Conservation (phyloP, 2,797 vertebrate species). For the Schizothorax lantsangensis region DNA sequence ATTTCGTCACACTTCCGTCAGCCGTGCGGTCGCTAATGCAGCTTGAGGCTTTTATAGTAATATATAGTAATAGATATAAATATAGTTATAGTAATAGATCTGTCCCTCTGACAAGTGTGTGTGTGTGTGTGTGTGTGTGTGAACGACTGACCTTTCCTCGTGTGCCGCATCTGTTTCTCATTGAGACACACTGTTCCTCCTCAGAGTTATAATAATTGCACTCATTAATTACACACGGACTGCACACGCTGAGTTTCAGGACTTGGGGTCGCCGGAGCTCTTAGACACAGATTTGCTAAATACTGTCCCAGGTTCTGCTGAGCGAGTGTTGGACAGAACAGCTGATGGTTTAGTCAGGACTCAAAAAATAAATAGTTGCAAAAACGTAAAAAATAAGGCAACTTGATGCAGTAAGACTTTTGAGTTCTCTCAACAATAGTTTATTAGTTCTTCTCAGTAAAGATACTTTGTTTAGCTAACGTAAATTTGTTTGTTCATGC, state of each 20-base stretch:
- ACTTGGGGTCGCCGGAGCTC: background rate
- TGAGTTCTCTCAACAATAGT: too few species aligned
- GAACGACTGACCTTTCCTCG: constrained; percentile 8
- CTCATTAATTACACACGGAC: constrained; percentile 76
- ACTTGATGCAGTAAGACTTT: too few species aligned
- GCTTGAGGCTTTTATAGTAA: constrained; percentile 80
- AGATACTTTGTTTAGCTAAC: too few species aligned
- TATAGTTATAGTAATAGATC: too few species aligned
- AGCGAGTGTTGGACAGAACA: background rate
- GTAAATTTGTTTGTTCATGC: too few species aligned
- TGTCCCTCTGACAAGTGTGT: too few species aligned
- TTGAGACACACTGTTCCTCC: constrained; percentile 42
- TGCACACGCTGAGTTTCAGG: constrained; percentile 2
- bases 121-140: constrained; percentile 55
- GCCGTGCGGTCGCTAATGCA: constrained; percentile 71
- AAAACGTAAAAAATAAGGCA: too few species aligned
- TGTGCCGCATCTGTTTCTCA: constrained; percentile 58
- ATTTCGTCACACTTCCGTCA: background rate
- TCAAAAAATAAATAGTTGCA: too few species aligned
- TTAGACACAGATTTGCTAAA: background rate
- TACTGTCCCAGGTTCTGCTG: background rate
- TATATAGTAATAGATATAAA: too few species aligned
- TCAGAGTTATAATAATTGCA: constrained; percentile 75
- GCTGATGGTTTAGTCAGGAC: background rate
- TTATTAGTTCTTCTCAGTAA: too few species aligned